phyloP scores from a whole-genome alignment of 2,797 vertebrate genomes.

The Ceryle rudis region DNA sequence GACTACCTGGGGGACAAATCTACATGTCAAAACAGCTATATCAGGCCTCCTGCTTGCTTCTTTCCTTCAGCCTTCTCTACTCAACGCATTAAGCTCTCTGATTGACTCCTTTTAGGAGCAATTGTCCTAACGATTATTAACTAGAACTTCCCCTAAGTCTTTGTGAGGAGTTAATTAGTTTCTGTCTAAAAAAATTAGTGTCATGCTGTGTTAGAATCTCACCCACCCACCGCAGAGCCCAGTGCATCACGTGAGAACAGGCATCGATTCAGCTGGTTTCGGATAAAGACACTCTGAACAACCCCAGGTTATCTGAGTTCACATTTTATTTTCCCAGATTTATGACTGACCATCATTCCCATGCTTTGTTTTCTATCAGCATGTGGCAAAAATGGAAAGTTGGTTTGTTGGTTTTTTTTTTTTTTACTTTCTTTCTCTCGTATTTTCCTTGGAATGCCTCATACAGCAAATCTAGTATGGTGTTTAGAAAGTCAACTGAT shows the following conservation, averaged over 20 bases:
- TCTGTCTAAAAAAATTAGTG: background rate
- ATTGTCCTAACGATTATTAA: background rate
- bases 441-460: constrained; percentile 13
- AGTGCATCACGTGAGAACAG: background rate
- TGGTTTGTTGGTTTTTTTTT: too few relatives aligned
- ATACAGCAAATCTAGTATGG: background rate
- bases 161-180: background rate
- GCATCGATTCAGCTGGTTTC: background rate
- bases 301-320: background rate
- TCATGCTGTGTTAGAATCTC: background rate
- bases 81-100: background rate
- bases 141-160: background rate
- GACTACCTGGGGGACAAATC: background rate
- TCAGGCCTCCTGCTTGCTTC: background rate
- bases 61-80: background rate
- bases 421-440: background rate
- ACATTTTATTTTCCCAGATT: background rate
- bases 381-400: background rate
- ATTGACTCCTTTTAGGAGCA: background rate
- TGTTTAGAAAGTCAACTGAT: constrained; percentile 16
- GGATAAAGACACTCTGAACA: background rate
- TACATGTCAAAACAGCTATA: background rate
- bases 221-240: background rate
- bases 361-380: background rate
- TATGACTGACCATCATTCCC: background rate